Conservation (phyloP, 2,888 invertebrate genomes). For the Lasioglossum zephyrum region DNA sequence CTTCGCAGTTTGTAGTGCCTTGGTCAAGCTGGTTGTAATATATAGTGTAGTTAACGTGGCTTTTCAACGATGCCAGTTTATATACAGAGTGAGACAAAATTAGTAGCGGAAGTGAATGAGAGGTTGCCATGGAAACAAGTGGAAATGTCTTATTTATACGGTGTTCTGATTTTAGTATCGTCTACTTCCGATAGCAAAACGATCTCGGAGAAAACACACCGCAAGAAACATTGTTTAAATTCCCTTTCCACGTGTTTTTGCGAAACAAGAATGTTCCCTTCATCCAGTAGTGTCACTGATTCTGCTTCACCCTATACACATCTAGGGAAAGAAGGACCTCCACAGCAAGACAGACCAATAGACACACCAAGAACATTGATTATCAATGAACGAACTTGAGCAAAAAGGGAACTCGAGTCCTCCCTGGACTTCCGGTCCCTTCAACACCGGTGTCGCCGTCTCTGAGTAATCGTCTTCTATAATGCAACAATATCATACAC, state of each 20-base stretch:
- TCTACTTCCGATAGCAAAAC: not conserved
- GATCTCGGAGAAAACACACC: not conserved
- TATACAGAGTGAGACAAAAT: not conserved
- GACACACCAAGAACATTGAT: no score
- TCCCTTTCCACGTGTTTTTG: not conserved
- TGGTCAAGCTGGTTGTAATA: not conserved
- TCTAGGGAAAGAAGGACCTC: not conserved
- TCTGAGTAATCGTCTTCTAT: slow-evolving; percentile 17
- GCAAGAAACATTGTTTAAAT: not conserved
- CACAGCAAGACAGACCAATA: no score
- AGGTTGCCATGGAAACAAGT: not conserved
- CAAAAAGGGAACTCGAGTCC: not conserved
- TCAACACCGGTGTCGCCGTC: not conserved
- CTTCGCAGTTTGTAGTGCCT: not conserved
- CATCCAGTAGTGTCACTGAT: not conserved
- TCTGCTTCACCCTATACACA: not conserved
- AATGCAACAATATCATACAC: slow-evolving; percentile 70
- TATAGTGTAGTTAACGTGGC: not conserved
- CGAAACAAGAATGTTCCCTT: not conserved
- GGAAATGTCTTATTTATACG: no score
- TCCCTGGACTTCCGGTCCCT: not conserved
- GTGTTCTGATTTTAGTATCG: not conserved
- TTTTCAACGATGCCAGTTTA: not conserved
- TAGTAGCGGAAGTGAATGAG: not conserved
- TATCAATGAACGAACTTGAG: not conserved